These are phyloP conservation scores for Cordilura impudica DNA, from an alignment of 2,888 invertebrate genomes.

Conservation along the genomic window DNA sequence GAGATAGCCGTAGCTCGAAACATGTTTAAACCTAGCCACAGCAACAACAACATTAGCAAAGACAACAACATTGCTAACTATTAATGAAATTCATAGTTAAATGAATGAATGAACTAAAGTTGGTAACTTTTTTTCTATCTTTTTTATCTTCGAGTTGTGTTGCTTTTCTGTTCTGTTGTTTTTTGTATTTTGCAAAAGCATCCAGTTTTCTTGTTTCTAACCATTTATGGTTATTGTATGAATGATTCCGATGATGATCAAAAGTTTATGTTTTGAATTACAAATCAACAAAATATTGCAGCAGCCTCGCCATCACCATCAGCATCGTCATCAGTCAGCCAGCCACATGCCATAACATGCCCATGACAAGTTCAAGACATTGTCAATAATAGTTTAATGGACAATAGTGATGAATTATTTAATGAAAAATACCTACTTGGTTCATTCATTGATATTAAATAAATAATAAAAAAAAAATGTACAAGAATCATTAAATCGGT, in stretches of 20 bases:
- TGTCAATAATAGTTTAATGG: conserved; percentile 63
- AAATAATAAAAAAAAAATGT: conserved; percentile 9
- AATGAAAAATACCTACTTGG: conserved; percentile 32
- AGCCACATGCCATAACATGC: conserved; percentile 59
- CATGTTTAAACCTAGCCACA: conserved; percentile 44
- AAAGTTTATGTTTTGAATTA: conserved; percentile 58
- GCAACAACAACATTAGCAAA: conserved; percentile 1
- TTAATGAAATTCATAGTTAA: conserved; percentile 59
- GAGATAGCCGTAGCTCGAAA: conserved; percentile 17
- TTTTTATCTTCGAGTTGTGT: too few species aligned
- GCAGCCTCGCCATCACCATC: background rate
- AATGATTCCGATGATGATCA: conserved; percentile 8
- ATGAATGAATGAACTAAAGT: conserved; percentile 48
- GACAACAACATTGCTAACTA: background rate
- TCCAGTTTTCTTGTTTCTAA: conserved; percentile 44
- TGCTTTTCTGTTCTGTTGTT: too few species aligned
- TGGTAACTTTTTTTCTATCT: too few species aligned
- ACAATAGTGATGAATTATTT: conserved; percentile 62
- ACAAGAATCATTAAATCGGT: conserved; percentile 53
- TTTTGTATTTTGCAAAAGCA: too few species aligned
- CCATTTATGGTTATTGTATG: conserved; percentile 56
- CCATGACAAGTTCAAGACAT: conserved; percentile 61
- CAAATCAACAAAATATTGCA: conserved; percentile 51
- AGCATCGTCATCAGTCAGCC: conserved; percentile 43
- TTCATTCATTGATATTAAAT: background rate